phyloP scores from a whole-genome alignment of 2,797 vertebrate species.

The Hephaestus fuliginosus region DNA sequence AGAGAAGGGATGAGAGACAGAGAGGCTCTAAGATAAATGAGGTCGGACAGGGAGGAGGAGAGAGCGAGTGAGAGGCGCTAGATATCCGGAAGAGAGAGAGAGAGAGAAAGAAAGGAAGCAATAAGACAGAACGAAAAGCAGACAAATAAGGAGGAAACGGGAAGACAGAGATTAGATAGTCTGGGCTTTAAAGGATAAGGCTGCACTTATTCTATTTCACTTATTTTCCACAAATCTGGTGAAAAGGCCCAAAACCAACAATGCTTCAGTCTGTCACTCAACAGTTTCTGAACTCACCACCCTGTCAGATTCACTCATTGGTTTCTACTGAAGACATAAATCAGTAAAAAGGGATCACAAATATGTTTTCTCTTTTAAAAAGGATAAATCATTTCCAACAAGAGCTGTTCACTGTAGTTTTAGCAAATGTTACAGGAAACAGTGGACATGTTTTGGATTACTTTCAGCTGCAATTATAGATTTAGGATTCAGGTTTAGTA shows the following conservation, averaged over 20 bases:
- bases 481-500: not conserved
- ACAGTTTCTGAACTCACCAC: not conserved
- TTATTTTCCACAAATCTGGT: constrained; percentile 28
- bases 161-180: constrained; percentile 27
- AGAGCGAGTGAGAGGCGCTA: constrained; percentile 18
- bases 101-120: not conserved
- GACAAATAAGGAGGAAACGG: constrained; percentile 43
- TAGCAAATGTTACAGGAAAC: not conserved
- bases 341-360: not conserved
- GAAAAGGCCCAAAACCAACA: constrained; percentile 25
- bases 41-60: constrained; percentile 46
- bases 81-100: constrained; percentile 37
- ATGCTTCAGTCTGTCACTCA: not conserved
- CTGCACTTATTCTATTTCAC: constrained; percentile 24
- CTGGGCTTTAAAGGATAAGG: constrained; percentile 18
- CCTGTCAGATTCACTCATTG: not conserved
- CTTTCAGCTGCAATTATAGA: not conserved
- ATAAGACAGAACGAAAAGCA: constrained; percentile 46
- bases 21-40: constrained; percentile 65
- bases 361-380: not conserved
- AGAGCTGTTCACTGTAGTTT: not conserved
- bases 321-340: not conserved
- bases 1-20: constrained; percentile 28
- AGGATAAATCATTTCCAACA: not conserved
- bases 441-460: not conserved